phyloP scores from a whole-genome alignment of 2,797 vertebrate species.

The Lerista edwardsae region DNA sequence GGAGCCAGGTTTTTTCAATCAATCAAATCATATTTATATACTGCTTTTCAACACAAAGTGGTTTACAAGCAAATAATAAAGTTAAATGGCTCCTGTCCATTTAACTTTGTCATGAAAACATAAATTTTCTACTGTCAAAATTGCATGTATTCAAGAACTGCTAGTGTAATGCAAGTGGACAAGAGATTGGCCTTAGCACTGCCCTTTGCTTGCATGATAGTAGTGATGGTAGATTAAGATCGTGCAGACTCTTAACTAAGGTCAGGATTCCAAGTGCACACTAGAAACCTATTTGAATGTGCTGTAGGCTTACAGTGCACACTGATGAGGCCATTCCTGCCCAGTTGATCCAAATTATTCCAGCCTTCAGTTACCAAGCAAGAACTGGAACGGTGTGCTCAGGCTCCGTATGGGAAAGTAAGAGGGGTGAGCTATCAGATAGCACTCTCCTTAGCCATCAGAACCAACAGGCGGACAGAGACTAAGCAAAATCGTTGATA shows the following conservation, averaged over 20 bases:
- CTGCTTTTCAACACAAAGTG: too few species aligned
- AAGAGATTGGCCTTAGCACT: background rate
- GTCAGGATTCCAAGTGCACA: background rate
- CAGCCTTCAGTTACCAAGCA: background rate
- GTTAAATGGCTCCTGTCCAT: too few species aligned
- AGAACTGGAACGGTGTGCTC: background rate
- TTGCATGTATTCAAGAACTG: background rate
- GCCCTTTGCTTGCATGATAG: background rate
- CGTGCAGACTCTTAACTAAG: too few species aligned
- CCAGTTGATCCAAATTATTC: background rate
- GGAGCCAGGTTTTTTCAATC: background rate
- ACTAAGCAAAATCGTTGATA: fast-evolving
- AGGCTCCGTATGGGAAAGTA: background rate
- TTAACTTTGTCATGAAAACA: too few species aligned
- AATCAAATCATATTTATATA: too few species aligned
- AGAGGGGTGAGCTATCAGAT: background rate
- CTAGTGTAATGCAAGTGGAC: background rate
- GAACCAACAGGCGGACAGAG: fast-evolving
- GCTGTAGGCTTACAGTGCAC: background rate
- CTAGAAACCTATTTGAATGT: background rate
- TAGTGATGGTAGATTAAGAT: background rate
- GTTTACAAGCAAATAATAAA: too few species aligned
- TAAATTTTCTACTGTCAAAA: background rate
- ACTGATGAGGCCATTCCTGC: background rate
- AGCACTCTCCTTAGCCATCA: background rate